Evolutionary conservation across 2,797 vertebrate species (phyloP).

Genomic region (Ambastaia sidthimunki): DNA sequence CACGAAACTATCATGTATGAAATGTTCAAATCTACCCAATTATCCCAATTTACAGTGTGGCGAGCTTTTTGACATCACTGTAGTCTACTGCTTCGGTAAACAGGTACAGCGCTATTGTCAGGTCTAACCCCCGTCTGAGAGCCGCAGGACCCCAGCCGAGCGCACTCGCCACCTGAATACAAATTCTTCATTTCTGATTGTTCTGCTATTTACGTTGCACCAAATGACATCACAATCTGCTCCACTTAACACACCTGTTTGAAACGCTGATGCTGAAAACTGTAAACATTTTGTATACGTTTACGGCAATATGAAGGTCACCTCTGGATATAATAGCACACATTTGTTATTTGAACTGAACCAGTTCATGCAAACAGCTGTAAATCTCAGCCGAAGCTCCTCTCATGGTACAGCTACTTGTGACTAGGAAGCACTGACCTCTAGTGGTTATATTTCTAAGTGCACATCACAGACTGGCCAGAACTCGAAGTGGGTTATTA

Average conservation of each 20-base stretch:
- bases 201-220: conserved; percentile 22
- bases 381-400: neutral
- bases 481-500: neutral
- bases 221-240: conserved; percentile 30
- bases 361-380: conserved; percentile 15
- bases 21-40: conserved; percentile 40
- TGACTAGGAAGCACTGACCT: conserved; percentile 42
- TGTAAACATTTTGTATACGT: conserved; percentile 30
- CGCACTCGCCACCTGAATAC: conserved; percentile 3
- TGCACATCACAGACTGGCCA: neutral
- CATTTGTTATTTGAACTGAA: conserved; percentile 1
- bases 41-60: conserved; percentile 24
- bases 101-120: no score
- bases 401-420: neutral
- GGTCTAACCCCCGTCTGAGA: conserved; percentile 3
- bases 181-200: neutral
- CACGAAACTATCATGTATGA: conserved; percentile 42
- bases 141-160: conserved; percentile 2
- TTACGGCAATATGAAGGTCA: conserved; percentile 19
- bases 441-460: conserved; percentile 43
- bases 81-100: neutral
- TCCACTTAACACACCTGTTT: conserved; percentile 30
- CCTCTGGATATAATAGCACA: conserved; percentile 1
- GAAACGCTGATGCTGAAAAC: no score
- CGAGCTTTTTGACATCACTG: conserved; percentile 1